A percentile compares a stretch with the other conserved stretches of the same genome.
phyloP scores from a whole-genome alignment of 2,888 invertebrate species.

The Scelioninae gen. 2 region DNA sequence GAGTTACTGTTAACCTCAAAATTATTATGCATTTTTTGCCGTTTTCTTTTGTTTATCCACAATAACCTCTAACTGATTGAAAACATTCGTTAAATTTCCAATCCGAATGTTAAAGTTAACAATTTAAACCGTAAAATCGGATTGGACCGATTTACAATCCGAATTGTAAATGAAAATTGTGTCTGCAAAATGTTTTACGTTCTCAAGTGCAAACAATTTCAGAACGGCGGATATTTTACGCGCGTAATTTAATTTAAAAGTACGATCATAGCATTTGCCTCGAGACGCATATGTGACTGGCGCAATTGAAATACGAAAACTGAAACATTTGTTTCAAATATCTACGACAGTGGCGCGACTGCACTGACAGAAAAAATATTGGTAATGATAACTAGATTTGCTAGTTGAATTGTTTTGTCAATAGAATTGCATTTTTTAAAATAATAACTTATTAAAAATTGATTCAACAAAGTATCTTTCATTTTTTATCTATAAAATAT shows the following conservation, averaged over 20 bases:
- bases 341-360: background rate
- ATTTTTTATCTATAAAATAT: no score
- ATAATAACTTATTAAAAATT: no score
- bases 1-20: no score
- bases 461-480: no score
- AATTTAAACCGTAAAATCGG: conserved; percentile 1
- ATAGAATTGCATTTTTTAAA: no score
- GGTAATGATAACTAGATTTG: no score
- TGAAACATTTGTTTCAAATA: conserved; percentile 10
- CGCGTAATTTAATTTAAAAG: conserved; percentile 20
- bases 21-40: no score
- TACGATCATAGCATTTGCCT: conserved; percentile 11
- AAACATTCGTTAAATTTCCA: background rate
- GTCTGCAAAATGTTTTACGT: background rate
- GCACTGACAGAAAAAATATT: no score
- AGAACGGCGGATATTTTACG: conserved; percentile 12
- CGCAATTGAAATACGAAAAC: conserved; percentile 23
- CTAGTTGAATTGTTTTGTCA: no score
- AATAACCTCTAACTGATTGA: no score
- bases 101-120: no score
- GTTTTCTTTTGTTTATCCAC: no score
- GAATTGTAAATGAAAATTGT: conserved; percentile 10
- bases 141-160: background rate
- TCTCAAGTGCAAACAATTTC: conserved; percentile 2
- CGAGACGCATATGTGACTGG: conserved; percentile 17